Base-by-base conservation (phyloP, 1,140 invertebrate genomes). In the Paralvinella palmiformis region DNA sequence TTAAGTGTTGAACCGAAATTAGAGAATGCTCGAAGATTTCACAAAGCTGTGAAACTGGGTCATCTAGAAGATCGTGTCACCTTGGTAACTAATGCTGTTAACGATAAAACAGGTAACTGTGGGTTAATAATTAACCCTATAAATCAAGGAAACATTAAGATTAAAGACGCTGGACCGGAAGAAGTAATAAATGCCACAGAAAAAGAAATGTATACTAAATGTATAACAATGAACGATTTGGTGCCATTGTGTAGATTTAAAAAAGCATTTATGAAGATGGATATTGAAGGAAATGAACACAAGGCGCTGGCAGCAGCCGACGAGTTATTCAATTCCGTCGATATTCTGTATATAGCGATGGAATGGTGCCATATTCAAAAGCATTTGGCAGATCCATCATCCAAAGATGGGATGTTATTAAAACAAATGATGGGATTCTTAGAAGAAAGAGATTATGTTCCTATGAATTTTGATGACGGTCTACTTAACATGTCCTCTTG, bases 1-100 rank as follows among this genome's bases (percentile, higher is more conserved):
- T 41, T 70, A 3, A 66, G 69, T 1, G 65, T 71, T 7, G 69
- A 71, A 32, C 69, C 69, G 5, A 41, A 41, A 13, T 10, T 13
- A n/a, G n/a, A 41, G 10, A 13, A 10, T n/a, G n/a, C n/a, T n/a
- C 10, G n/a, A n/a, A 41, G 37, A 41, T 13, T 41, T 10, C 10
- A 41, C 37, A 41, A 10, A 41, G 37, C 37, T 13, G 10, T 41
- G 37, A n/a, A 13, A 10, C 10, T 10, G n/a, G n/a, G n/a, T 41
- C n/a, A 10, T n/a, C 37, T 41, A 10, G n/a, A 10, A 10, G n/a
- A 41, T n/a, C 10, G n/a, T 10, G 37, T 41, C 10, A 41, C n/a
- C 37, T 13, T 41, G 10, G 10, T 41, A 41, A 10, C 10, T n/a
- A 41, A 41, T 41, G 37, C 37, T 41, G 10, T 41, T 41, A 41